Conservation (phyloP, 2,113 vertebrate genomes). For the Apteryx mantelli region DNA sequence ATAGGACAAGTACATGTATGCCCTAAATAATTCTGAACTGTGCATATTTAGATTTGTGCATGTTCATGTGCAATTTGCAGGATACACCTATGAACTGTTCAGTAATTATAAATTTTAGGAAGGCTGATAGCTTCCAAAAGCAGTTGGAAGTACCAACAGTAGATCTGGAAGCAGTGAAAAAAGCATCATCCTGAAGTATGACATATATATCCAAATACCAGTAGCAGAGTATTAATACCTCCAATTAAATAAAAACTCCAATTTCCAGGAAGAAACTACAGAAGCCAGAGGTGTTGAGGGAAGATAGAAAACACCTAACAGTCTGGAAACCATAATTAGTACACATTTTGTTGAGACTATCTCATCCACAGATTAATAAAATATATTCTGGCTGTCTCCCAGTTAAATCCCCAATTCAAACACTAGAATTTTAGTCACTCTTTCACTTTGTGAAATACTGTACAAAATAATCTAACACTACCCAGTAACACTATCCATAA, state of each 20-base stretch:
- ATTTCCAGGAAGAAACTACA: neutral
- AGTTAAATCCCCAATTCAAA: slow-evolving; percentile 34
- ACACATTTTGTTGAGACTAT: neutral
- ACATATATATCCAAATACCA: neutral
- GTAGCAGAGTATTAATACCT: neutral
- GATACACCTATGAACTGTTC: neutral
- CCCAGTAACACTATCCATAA: neutral
- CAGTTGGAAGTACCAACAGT: neutral
- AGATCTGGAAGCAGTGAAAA: neutral
- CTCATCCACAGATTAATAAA: slow-evolving; percentile 6
- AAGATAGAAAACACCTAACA: slow-evolving; percentile 13
- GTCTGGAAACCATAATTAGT: neutral
- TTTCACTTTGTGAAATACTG: slow-evolving; percentile 34
- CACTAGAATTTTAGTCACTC: slow-evolving; percentile 8
- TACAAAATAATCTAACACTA: neutral
- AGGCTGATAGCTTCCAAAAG: neutral
- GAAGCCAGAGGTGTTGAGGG: neutral
- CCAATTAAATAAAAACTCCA: neutral
- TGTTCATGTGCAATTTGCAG: neutral
- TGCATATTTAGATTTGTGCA: neutral
- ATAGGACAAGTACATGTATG: neutral
- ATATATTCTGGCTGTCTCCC: slow-evolving; percentile 28
- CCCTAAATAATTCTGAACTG: neutral
- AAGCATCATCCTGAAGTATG: neutral
- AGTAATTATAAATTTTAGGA: neutral